Conservation (phyloP, 2,113 vertebrate genomes). For the Myocastor coypus region DNA sequence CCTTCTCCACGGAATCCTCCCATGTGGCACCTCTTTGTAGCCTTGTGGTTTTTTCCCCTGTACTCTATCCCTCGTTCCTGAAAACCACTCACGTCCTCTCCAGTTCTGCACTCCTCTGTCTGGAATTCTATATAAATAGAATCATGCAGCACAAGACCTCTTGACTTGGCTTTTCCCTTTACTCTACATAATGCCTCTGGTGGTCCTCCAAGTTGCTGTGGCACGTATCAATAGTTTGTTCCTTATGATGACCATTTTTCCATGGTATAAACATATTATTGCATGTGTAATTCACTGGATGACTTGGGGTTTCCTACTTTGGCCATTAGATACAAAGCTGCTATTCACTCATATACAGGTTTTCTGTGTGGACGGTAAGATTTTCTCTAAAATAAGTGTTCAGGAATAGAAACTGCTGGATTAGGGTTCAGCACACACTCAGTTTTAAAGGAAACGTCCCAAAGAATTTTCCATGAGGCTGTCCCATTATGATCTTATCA, state of each 20-base stretch:
- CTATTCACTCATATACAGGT: background rate
- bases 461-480: background rate
- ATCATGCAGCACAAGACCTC: background rate
- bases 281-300: background rate
- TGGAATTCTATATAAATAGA: background rate
- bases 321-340: background rate
- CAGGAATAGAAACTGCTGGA: background rate
- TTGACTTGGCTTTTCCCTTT: background rate
- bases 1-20: background rate
- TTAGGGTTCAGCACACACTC: background rate
- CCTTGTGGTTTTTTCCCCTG: background rate
- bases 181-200: background rate
- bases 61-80: background rate
- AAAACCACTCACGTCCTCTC: background rate
- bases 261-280: background rate
- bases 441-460: slow-evolving; percentile 17
- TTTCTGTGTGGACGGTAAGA: background rate
- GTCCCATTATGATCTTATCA: background rate
- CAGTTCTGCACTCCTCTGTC: background rate
- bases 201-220: background rate
- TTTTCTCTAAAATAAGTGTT: slow-evolving; percentile 46
- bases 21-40: background rate
- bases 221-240: background rate
- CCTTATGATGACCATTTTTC: background rate
- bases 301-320: background rate